A percentile compares a stretch with the other conserved stretches of the same genome.
Conservation (phyloP, 2,888 invertebrate genomes). For the Artemia sinica region DNA sequence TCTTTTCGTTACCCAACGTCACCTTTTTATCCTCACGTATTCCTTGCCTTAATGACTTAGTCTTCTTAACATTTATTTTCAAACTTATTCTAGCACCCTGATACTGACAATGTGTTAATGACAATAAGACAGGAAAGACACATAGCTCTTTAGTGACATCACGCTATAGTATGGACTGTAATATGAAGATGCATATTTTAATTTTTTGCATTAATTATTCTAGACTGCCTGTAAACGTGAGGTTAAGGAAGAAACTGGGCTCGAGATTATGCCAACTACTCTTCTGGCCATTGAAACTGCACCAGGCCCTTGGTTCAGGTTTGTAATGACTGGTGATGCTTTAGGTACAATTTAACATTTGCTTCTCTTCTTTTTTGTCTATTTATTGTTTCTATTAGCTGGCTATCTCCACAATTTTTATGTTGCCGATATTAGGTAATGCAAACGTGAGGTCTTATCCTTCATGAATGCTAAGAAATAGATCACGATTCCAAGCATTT, state of each 20-base stretch:
- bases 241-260: constrained; percentile 88
- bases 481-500: too few species aligned
- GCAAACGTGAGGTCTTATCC: too few species aligned
- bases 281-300: constrained; percentile 71
- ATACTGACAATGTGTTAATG: too few species aligned
- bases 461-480: too few species aligned
- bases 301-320: constrained; percentile 78
- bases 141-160: background rate
- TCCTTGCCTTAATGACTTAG: too few species aligned
- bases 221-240: constrained; percentile 69
- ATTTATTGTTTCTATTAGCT: background rate
- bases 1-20: too few species aligned
- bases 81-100: too few species aligned
- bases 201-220: constrained; percentile 21
- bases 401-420: too few species aligned
- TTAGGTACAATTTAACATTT: constrained; percentile 35
- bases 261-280: constrained; percentile 62
- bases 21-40: too few species aligned
- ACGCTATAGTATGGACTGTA: background rate
- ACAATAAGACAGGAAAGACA: too few species aligned
- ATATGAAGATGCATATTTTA: background rate
- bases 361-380: background rate
- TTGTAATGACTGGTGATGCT: constrained; percentile 65
- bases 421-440: too few species aligned
- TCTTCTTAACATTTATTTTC: too few species aligned